Evolutionary conservation across 2,888 invertebrate genomes (phyloP).

Genomic region (Andrena bucephala): DNA sequence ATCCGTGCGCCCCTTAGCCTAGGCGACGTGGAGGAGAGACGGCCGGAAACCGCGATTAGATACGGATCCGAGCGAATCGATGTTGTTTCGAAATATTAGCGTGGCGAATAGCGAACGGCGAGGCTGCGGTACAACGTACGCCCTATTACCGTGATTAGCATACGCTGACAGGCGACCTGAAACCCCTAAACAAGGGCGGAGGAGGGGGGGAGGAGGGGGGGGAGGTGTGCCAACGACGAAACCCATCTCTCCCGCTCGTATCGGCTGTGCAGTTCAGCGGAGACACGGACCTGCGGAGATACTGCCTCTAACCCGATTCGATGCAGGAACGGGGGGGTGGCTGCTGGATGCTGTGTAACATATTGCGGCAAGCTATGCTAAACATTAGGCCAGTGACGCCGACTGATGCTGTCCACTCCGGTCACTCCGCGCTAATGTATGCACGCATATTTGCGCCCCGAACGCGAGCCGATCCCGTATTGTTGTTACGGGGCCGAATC

Average conservation of each 20-base stretch:
- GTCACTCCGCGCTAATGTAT: constrained; percentile 73
- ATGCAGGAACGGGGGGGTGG: constrained; percentile 50
- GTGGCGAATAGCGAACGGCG: constrained; percentile 67
- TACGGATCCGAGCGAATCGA: constrained; percentile 70
- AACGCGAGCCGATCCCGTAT: constrained; percentile 40
- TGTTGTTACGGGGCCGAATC: constrained; percentile 2
- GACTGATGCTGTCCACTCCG: constrained; percentile 75
- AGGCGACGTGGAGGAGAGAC: constrained; percentile 47
- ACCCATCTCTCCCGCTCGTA: constrained; percentile 47
- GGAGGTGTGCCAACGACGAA: constrained; percentile 43
- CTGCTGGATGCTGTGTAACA: constrained; percentile 75
- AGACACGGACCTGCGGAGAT: constrained; percentile 66
- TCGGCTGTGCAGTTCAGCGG: constrained; percentile 48
- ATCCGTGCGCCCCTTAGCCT: constrained; percentile 55
- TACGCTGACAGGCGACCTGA: constrained; percentile 80
- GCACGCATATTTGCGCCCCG: constrained; percentile 64
- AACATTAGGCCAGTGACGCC: constrained; percentile 81
- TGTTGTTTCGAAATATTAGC: constrained; percentile 82
- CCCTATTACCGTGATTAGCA: constrained; percentile 84
- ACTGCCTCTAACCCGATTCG: constrained; percentile 66
- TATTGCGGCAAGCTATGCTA: constrained; percentile 83
- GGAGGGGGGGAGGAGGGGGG: not conserved
- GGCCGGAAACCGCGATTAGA: constrained; percentile 44
- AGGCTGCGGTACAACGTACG: constrained; percentile 76
- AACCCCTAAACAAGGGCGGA: constrained; percentile 65